These are phyloP conservation scores for Lycia hirtaria DNA, from an alignment of 2,888 invertebrate species.

Conservation along the genomic window DNA sequence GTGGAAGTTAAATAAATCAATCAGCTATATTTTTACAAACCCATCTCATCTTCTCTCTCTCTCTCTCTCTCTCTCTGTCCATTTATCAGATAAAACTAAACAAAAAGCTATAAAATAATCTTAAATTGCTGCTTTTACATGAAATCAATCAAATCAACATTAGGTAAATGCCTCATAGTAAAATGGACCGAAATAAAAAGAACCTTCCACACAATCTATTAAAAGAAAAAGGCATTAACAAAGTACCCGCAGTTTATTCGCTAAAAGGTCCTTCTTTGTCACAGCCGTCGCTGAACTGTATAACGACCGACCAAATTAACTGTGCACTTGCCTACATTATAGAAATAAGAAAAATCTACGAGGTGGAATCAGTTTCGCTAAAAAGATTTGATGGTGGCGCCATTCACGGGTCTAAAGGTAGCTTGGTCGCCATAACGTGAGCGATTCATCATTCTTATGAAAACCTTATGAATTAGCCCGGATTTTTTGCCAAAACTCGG, in stretches of 20 bases:
- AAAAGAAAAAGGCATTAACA: slow-evolving; percentile 17
- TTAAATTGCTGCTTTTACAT: neutral
- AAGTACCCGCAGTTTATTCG: slow-evolving; percentile 13
- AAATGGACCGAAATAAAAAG: slow-evolving; percentile 3
- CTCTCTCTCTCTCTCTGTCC: too few species aligned
- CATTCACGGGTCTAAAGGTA: neutral
- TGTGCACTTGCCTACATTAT: neutral
- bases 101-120: too few species aligned
- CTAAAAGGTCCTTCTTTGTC: slow-evolving; percentile 24
- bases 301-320: neutral
- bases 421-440: neutral
- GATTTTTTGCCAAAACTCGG: slow-evolving; percentile 11
- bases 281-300: slow-evolving; percentile 1
- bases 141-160: slow-evolving; percentile 1
- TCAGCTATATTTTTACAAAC: too few species aligned
- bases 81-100: too few species aligned
- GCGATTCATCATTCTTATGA: slow-evolving; percentile 24
- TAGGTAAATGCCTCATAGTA: neutral
- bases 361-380: neutral
- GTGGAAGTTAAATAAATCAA: too few species aligned
- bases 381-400: neutral
- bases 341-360: neutral
- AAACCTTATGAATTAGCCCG: slow-evolving; percentile 10
- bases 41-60: too few species aligned
- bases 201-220: slow-evolving; percentile 14